These are phyloP conservation scores for Epinephelus malabaricus DNA, from an alignment of 2,797 vertebrate species.

Conservation along the genomic window DNA sequence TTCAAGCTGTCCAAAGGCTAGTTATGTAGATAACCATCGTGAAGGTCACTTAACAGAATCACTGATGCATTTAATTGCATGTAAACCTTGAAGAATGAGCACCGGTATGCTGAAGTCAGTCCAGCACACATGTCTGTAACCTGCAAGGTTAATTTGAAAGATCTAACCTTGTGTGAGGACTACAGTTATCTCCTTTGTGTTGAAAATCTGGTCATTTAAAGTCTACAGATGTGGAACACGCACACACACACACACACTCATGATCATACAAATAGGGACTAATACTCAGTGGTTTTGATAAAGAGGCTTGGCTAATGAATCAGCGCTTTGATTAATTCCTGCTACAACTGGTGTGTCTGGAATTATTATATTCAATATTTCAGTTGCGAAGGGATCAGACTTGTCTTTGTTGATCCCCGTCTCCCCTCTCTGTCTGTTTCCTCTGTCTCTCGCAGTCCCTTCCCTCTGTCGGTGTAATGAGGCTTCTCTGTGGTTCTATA, in stretches of 20 bases:
- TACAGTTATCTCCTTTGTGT: conserved; percentile 32
- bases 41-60: conserved; percentile 40
- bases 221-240: conserved; percentile 32
- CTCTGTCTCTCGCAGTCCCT: conserved; percentile 40
- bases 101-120: background rate
- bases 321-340: conserved; percentile 61
- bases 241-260: conserved; percentile 15
- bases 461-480: conserved; percentile 65
- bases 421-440: conserved; percentile 41
- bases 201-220: conserved; percentile 38
- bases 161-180: conserved; percentile 36
- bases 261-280: conserved; percentile 40
- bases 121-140: conserved; percentile 4
- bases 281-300: conserved; percentile 54
- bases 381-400: conserved; percentile 58
- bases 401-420: conserved; percentile 51
- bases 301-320: conserved; percentile 66
- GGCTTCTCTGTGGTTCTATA: conserved; percentile 69
- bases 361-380: conserved; percentile 69
- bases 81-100: conserved; percentile 34
- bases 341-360: conserved; percentile 55
- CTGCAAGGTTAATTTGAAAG: conserved; percentile 34
- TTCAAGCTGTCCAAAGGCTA: conserved; percentile 22
- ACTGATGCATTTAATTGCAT: conserved; percentile 32
- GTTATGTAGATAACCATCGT: conserved; percentile 26